Conservation (phyloP, 1,140 invertebrate species). For the Araneus ventricosus region DNA sequence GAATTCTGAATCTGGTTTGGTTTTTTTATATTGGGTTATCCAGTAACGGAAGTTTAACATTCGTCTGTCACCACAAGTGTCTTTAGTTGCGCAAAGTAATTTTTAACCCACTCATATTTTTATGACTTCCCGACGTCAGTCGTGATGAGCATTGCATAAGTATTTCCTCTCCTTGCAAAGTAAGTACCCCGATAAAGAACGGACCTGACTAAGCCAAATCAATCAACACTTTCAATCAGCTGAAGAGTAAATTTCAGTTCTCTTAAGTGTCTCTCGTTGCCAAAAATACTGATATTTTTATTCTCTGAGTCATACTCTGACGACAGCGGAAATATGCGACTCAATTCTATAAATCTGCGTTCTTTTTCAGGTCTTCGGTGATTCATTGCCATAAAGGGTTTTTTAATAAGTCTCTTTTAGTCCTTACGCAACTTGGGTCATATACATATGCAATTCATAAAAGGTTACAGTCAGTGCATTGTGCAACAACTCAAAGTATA, state of each 20-base stretch:
- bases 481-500: too few relatives aligned
- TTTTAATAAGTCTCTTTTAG: too few relatives aligned
- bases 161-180: not conserved
- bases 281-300: slow-evolving; percentile 34
- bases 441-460: too few relatives aligned
- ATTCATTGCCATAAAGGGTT: not conserved
- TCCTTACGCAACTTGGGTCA: too few relatives aligned
- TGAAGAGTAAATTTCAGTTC: not conserved
- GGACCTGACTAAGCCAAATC: slow-evolving; percentile 7
- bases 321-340: slow-evolving; percentile 2
- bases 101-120: not conserved
- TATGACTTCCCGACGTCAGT: not conserved
- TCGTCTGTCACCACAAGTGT: not conserved
- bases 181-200: not conserved
- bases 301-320: not conserved
- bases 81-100: not conserved
- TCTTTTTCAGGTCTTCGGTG: not conserved
- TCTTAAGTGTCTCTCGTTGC: slow-evolving; percentile 5
- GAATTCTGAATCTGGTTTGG: too few relatives aligned
- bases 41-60: not conserved
- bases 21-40: too few relatives aligned
- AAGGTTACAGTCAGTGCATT: too few relatives aligned
- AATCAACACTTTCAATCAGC: slow-evolving; percentile 9
- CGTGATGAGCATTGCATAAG: not conserved
- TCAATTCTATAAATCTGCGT: not conserved